Base-by-base conservation (phyloP, 1,140 invertebrate genomes). In the Apis cerana region DNA sequence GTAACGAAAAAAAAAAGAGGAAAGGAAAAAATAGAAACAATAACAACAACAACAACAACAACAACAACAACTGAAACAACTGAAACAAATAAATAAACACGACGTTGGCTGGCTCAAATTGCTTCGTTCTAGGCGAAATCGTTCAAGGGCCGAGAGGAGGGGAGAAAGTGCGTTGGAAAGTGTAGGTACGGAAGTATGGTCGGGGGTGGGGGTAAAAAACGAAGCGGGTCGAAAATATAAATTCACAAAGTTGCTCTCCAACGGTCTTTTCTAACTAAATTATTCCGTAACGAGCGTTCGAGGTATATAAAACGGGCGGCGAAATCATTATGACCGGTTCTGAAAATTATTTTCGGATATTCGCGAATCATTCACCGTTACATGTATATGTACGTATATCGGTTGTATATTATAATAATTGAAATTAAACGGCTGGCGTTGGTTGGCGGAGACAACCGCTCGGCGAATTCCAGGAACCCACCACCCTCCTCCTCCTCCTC, bases 261-360 rank as follows among this genome's bases (percentile, higher is more conserved):
- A 17, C 54, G 12, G n/a, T 27, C 21, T 10, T 15, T 17, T 1
- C 8, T 27, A 33, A 19, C n/a, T 56, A 75, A 81, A 81, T 81
- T 81, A 74, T 59, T 76, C 48, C 27, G 54, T 76, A 81, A 81
- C 80, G 72, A 81, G 77, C 62, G 0, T 62, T 56, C 10, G 33
- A 43, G 33, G 21, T 48, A 71, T 56, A 81, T 81, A 17, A 76
- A 81, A 81, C 72, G 72, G 19, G 64, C 19, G 13, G 54, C 15
- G 64, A 82, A 76, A 61, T 82, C 72, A 82, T 82, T 82, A 75
- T 62, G 78, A 74, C 33, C 69, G 12, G 13, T n/a, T 12, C 54
- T 23, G 21, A 48, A 76, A 76, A 76, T 82, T 82, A 82, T 82
- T 82, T 76, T 68, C 74, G 52, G 54, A 76, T 68, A 48, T 54